These are phyloP conservation scores for Penaeus chinensis DNA, from an alignment of 1,140 invertebrate genomes.

Conservation along the genomic window DNA sequence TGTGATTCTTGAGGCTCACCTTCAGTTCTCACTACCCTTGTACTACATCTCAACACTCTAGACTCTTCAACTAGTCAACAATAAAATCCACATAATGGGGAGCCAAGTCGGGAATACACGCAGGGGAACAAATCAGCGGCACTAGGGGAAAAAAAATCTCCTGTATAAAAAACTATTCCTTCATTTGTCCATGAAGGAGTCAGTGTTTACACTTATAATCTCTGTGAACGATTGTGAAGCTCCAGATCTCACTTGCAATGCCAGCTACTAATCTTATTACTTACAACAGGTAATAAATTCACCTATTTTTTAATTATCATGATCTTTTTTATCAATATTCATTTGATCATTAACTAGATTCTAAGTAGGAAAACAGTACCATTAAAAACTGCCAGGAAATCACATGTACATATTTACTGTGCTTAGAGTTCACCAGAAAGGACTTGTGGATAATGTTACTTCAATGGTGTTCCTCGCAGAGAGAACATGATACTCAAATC, in stretches of 20 bases:
- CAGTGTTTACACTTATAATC: slow-evolving; percentile 61
- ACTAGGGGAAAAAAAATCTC: slow-evolving; percentile 36
- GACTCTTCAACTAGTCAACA: not conserved
- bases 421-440: not conserved
- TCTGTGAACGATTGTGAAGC: slow-evolving; percentile 61
- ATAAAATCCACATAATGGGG: slow-evolving; percentile 8
- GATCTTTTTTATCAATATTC: not conserved
- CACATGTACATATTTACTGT: not conserved
- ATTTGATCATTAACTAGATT: slow-evolving; percentile 35
- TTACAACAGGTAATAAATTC: not conserved
- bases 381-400: not conserved
- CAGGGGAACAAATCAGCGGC: slow-evolving; percentile 40
- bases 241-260: slow-evolving; percentile 37
- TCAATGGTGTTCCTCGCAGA: too few relatives aligned
- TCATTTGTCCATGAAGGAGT: slow-evolving; percentile 55
- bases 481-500: too few relatives aligned
- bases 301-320: not conserved
- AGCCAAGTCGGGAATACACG: slow-evolving; percentile 49
- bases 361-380: slow-evolving; percentile 26
- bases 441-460: not conserved
- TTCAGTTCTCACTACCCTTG: too few relatives aligned
- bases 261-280: slow-evolving; percentile 38
- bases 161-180: slow-evolving; percentile 60
- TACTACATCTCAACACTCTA: too few relatives aligned
- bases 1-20: too few relatives aligned